phyloP scores from a whole-genome alignment of 2,113 vertebrate genomes.

The Xenus cinereus region DNA sequence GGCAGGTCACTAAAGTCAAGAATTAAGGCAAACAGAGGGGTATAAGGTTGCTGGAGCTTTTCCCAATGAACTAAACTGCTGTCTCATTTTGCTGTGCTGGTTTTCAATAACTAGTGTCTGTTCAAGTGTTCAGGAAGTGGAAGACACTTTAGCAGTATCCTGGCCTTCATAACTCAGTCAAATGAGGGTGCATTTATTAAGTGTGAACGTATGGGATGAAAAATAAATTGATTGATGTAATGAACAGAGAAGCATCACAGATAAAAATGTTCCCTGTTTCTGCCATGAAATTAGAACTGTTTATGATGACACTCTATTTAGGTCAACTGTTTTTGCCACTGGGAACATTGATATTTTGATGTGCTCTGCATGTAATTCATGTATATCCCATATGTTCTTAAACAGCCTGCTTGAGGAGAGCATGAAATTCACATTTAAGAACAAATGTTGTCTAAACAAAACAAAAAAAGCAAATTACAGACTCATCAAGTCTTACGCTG shows the following conservation, averaged over 20 bases:
- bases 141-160: background rate
- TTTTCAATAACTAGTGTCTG: background rate
- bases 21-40: background rate
- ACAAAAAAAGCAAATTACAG: background rate
- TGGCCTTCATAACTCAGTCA: background rate
- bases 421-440: background rate
- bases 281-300: background rate
- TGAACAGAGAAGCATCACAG: background rate
- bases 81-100: background rate
- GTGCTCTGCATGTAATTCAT: background rate
- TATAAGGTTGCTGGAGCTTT: background rate
- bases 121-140: background rate
- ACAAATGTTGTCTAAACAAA: background rate
- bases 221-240: background rate
- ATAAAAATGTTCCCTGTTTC: background rate
- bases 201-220: background rate
- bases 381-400: background rate
- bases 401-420: background rate
- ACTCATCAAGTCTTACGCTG: background rate
- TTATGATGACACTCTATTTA: background rate
- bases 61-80: background rate
- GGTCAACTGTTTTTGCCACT: conserved; percentile 19
- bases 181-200: background rate
- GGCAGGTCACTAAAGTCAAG: background rate
- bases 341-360: background rate